Evolutionary conservation across 2,888 invertebrate genomes (phyloP), one percentile per base, ranked within the genome.

Genomic region (Drosophila neonasuta): DNA sequence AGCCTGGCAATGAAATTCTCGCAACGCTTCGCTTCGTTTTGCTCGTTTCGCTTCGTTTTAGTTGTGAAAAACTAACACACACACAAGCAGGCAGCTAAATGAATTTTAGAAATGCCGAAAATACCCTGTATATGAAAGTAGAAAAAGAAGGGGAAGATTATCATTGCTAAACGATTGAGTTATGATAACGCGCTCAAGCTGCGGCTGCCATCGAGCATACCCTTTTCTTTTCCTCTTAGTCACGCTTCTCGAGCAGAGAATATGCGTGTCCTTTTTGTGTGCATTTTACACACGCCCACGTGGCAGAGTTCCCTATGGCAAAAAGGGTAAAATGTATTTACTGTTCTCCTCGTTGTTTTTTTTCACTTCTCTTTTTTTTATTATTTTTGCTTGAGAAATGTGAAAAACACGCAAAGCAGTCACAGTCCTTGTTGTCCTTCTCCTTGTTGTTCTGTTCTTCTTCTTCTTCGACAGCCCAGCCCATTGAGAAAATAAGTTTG

Each of bases 261-360:
- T 64, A 63, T 78, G 78, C 78, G 62, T 71, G 71, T 79, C 57
- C 74, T 64, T 64, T 71, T 58, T 66, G 24, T 24, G 48, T 55
- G 57, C 51, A 71, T 68, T 66, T 63, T 52, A 52, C 60, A 70
- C 86, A 70, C 86, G 65, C 66, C 66, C 75, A 75, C 81, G 68
- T 64, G 66, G 39, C 62, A 3, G 59, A 60, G 41, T 24, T 52
- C 48, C 63, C 62, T 70, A 66, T 20, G 29, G 46, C 46, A n/a
- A 34, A 49, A 81, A 86, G 84, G 86, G 84, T 86, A 67, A 75
- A 78, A 70, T 83, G 68, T 86, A 80, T 86, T 86, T 86, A 86
- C 80, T 56, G 59, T 60, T 66, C 32, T 65, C 55, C 48, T 54
- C 42, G 41, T 58, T 54, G 9, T 24, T 44, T 20, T 49, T 49